These are phyloP conservation scores for Cerastoderma edule DNA, from an alignment of 2,888 invertebrate genomes.

Conservation along the genomic window DNA sequence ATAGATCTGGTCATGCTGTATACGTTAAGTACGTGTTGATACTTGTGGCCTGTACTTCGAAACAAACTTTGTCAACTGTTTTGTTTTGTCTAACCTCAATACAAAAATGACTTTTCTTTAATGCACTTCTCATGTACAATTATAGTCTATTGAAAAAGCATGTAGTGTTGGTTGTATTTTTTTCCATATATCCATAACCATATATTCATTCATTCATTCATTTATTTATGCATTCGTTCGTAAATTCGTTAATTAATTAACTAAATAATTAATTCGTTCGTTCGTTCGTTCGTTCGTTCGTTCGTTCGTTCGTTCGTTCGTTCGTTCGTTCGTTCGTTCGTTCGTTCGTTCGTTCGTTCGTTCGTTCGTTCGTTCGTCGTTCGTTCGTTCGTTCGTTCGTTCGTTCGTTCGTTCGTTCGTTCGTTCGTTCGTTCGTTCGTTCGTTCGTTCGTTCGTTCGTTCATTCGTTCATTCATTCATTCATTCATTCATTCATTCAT, in stretches of 20 bases:
- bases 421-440: not conserved
- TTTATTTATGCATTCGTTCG: not conserved
- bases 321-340: not conserved
- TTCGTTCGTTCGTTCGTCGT: not conserved
- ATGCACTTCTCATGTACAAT: too few species aligned
- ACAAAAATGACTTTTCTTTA: too few species aligned
- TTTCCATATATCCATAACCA: too few species aligned
- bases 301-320: not conserved
- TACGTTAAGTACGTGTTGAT: too few species aligned
- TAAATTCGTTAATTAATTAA: not conserved
- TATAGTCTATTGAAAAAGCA: too few species aligned
- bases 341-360: not conserved
- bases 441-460: not conserved
- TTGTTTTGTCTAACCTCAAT: too few species aligned
- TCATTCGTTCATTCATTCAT: not conserved
- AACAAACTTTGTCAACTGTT: too few species aligned
- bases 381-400: not conserved
- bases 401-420: not conserved
- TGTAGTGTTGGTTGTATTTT: too few species aligned
- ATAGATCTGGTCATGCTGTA: too few species aligned
- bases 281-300: not conserved
- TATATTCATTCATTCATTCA: too few species aligned
- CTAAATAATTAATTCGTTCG: not conserved
- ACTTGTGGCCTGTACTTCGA: too few species aligned
- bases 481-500: constrained; percentile 1